Evolutionary conservation across 92 coral and sea anemone species (phyloP), one percentile per base, ranked within the genome.

Genomic region (Porites divaricata): DNA sequence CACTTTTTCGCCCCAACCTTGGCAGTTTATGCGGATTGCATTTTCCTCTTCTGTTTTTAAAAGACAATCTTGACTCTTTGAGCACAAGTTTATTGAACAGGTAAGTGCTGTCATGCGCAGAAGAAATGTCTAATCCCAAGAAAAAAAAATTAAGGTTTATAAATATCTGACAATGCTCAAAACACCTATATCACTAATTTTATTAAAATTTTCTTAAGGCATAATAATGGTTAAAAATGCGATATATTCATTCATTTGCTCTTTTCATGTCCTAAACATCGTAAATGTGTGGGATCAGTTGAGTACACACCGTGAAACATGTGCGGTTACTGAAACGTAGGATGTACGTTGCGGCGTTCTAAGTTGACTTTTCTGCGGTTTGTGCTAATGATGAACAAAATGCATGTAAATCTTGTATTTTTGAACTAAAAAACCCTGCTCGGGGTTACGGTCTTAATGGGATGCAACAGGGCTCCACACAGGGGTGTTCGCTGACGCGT

Each of bases 91-190:
- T 24, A 68, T 59, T 25, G 77, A n/a, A 20, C 85, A 53, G 79
- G 86, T 73, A 61, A 72, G 86, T 72, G 65, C 6, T 59, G 86
- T 22, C 86, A 82, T 82, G 86, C 86, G 86, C 86, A 82, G 56
- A 26, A 13, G 70, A 49, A 20, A 13, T 49, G 45, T 75, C 17
- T 5, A 59, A 48, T 4, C 20, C 17, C 23, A 16, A 49, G 20
- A 48, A 51, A 66, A 53, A 14, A 75, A 75, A 12, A n/a, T 13
- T 75, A 19, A 35, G 45, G 45, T 35, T 35, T 35, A 35, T 35
- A 35, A 35, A 35, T 35, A 35, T 35, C 45, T 35, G 65, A 54
- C 48, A 53, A 54, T 16, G 79, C 22, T 7, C 8, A 58, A 75
- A 53, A 75, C 54, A 17, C 45, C 50, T 8, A 8, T 6, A 11